phyloP scores from a whole-genome alignment of 2,113 vertebrate species.

The Anthoscopus minutus region DNA sequence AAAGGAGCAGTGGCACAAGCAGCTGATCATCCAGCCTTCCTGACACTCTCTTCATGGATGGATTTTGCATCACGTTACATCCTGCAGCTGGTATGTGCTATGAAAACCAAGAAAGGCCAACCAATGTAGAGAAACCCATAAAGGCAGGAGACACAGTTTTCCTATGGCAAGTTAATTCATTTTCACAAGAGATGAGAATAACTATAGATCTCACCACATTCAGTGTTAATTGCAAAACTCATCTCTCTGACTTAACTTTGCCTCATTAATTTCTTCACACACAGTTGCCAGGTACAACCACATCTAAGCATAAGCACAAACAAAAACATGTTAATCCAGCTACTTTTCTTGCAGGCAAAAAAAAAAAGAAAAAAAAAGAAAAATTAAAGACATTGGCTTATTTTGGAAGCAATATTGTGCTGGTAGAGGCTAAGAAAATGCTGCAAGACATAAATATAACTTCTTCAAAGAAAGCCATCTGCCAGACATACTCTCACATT shows the following conservation, averaged over 20 bases:
- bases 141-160: not conserved
- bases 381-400: not conserved
- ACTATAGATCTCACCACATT: slow-evolving; percentile 41
- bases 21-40: not conserved
- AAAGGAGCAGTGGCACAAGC: not conserved
- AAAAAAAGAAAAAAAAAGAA: not conserved
- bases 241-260: slow-evolving; percentile 62
- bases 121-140: not conserved
- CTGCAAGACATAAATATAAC: not conserved
- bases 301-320: slow-evolving; percentile 22
- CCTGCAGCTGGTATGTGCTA: not conserved
- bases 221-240: slow-evolving; percentile 44
- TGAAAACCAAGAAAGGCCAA: slow-evolving; percentile 12
- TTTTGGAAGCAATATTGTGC: not conserved
- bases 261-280: slow-evolving; percentile 56
- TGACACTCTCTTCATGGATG: not conserved
- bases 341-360: not conserved
- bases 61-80: not conserved
- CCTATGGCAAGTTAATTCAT: not conserved
- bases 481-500: not conserved
- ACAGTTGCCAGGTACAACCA: slow-evolving; percentile 40
- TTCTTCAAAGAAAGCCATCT: not conserved
- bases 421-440: not conserved
- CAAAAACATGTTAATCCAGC: not conserved
- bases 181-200: slow-evolving; percentile 39